phyloP scores from a whole-genome alignment of 1,140 invertebrate species.

The Geopemphigus sp. region DNA sequence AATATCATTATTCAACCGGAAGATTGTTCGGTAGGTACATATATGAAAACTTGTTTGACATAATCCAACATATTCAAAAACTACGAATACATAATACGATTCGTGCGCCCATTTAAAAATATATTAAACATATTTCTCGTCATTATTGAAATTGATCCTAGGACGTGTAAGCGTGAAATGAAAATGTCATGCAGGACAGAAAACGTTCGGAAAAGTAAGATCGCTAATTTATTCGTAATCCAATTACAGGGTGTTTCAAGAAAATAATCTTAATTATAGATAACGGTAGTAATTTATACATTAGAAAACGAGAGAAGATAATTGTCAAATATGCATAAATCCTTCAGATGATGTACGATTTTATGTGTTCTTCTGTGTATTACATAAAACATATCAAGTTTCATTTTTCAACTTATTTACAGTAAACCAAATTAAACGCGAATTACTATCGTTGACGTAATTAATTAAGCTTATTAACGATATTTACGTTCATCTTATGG shows the following conservation, averaged over 20 bases:
- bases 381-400: too few relatives aligned
- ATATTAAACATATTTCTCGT: conserved; percentile 1
- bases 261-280: conserved; percentile 24
- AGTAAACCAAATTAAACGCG: too few relatives aligned
- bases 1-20: conserved; percentile 25
- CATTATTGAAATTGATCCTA: neutral
- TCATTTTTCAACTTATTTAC: too few relatives aligned
- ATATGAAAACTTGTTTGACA: conserved; percentile 7
- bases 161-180: conserved; percentile 16
- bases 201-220: conserved; percentile 7
- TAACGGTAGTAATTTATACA: neutral
- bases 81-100: neutral
- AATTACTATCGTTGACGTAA: too few relatives aligned
- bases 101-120: neutral
- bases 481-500: too few relatives aligned
- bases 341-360: too few relatives aligned
- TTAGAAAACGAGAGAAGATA: neutral
- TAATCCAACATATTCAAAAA: neutral
- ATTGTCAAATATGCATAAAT: neutral
- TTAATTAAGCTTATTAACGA: too few relatives aligned
- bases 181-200: neutral
- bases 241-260: conserved; percentile 2
- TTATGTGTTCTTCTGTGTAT: too few relatives aligned
- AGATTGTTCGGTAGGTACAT: neutral
- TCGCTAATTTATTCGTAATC: conserved; percentile 15